Base-by-base conservation (phyloP, 53 echinoderm and acorn worm species). In the Crossaster papposus region DNA sequence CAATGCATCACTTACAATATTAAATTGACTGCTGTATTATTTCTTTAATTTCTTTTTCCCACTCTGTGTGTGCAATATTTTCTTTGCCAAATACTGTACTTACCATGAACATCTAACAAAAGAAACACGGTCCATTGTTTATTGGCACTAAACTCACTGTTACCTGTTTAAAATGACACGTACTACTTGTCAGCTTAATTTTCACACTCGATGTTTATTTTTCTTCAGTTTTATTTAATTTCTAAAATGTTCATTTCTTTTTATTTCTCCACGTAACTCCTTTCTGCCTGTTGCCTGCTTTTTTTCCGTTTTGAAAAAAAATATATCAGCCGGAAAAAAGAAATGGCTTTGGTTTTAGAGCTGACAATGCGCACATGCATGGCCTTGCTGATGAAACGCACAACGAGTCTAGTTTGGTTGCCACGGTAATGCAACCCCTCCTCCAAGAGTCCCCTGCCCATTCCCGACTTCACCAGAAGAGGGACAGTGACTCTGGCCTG, bases 321-420 rank as follows among this genome's bases (percentile, higher is more conserved):
- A 64, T 22, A 81, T 33, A 72, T 15, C 53, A 87, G 87, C 34
- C 62, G 58, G 87, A 87, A 87, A 87, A 87, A 62, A 53, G 87
- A 77, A 87, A 87, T 62, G 87, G 87, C 36, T 87, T 87, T 77
- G 87, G 87, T 79, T 89, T 89, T 68, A 79, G 29, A 68, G 70
- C 79, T 68, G 80, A 80, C 63, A 89, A 89, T 68, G 79, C 71
- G 89, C 89, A 89, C 72, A 51, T 89, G 79, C 89, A 79, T 79
- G 89, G 89, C 89, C 65, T 50, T 3, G 80, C 63, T 33, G 89
- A 79, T 34, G 80, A 87, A 55, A 23, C 36, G 63, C 76, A 12
- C 87, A 77, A 77, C 76, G 87, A 76, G 54, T 35, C 87, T 34
- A 14, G 76, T 77, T 76, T 37, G 76, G 77, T 87, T 87, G 87